A percentile compares a stretch with the other conserved stretches of the same genome.
phyloP scores from a whole-genome alignment of 2,113 vertebrate species.

The Isurus oxyrinchus region DNA sequence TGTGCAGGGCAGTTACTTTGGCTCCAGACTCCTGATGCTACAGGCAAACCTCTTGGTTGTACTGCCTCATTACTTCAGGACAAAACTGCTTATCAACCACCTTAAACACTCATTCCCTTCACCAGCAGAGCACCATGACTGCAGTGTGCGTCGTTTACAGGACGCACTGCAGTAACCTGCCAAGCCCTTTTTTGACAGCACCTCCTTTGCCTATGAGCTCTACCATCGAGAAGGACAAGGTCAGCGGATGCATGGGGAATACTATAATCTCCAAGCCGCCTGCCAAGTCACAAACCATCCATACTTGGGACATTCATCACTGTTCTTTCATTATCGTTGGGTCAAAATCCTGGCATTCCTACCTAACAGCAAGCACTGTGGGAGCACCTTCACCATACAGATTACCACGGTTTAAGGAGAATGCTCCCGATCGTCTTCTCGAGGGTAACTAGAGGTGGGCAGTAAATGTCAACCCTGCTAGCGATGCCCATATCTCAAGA shows the following conservation, averaged over 20 bases:
- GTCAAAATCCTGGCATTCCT: neutral
- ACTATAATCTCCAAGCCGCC: neutral
- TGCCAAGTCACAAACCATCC: neutral
- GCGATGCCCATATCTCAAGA: no score
- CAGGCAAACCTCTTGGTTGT: neutral
- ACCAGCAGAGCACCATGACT: neutral
- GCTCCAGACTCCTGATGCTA: neutral
- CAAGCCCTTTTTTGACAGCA: neutral
- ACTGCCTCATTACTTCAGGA: neutral
- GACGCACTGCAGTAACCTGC: neutral
- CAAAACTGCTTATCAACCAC: neutral
- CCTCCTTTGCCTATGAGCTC: no score
- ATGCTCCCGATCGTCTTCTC: no score
- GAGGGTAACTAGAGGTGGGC: no score
- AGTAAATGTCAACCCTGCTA: no score
- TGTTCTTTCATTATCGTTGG: neutral
- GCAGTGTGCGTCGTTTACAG: neutral
- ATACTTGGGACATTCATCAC: neutral
- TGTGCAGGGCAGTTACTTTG: neutral
- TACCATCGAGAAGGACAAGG: neutral
- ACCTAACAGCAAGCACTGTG: neutral
- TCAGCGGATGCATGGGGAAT: neutral
- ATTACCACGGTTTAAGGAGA: no score
- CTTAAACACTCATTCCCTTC: neutral
- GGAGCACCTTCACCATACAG: neutral